Conservation (phyloP, 1,140 invertebrate species). For the Scaptomyza montana region DNA sequence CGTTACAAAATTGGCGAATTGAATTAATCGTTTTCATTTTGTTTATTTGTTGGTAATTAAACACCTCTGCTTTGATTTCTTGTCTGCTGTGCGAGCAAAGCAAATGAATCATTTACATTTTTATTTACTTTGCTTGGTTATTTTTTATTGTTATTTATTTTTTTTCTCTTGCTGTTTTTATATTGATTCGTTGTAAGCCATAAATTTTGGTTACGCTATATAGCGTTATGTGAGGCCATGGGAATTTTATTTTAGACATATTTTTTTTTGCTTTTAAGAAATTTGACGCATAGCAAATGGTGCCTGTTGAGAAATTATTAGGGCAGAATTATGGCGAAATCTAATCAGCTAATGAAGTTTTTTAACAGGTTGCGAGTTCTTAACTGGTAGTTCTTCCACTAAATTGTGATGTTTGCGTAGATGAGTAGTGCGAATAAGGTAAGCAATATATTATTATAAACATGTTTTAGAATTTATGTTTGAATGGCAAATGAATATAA, state of each 20-base stretch:
- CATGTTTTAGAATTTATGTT: no score
- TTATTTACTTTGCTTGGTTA: conserved; percentile 12
- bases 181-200: conserved; percentile 81
- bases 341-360: conserved; percentile 71
- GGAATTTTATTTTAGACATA: conserved; percentile 55
- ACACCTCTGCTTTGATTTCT: conserved; percentile 81
- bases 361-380: not conserved
- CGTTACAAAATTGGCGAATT: conserved; percentile 77
- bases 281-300: conserved; percentile 56
- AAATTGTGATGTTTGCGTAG: not conserved
- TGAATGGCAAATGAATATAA: no score
- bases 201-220: conserved; percentile 72
- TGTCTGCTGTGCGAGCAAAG: conserved; percentile 59
- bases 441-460: no score
- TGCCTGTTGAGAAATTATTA: conserved; percentile 77
- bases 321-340: conserved; percentile 77
- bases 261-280: conserved; percentile 21
- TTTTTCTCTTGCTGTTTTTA: conserved; percentile 57
- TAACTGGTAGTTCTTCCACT: not conserved
- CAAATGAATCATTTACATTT: conserved; percentile 80
- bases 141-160: conserved; percentile 30
- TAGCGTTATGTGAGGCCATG: conserved; percentile 60
- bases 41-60: conserved; percentile 83
- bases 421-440: no score
- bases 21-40: conserved; percentile 82